Percentiles rank a stretch among this genome's conserved stretches.
Conservation (phyloP, 2,888 invertebrate genomes). For the Neoscelio sp. region DNA sequence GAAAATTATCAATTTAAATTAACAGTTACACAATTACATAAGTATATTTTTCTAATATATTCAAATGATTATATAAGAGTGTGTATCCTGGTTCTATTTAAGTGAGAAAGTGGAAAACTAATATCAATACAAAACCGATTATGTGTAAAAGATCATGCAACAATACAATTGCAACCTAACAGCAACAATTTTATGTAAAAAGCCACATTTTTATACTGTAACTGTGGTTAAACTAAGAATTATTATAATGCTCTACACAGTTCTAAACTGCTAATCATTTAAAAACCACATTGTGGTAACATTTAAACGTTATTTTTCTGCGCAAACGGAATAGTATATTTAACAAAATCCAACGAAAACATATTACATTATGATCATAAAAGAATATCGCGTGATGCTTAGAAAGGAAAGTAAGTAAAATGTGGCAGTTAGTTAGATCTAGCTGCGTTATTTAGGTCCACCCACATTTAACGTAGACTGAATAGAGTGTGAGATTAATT, state of each 20-base stretch:
- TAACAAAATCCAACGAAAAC: constrained; percentile 20
- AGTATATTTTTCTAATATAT: background rate
- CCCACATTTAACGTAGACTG: constrained; percentile 24
- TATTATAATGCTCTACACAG: constrained; percentile 3
- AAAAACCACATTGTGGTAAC: constrained; percentile 15
- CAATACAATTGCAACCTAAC: background rate
- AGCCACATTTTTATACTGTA: background rate
- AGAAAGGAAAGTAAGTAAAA: constrained; percentile 45
- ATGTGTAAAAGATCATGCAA: background rate
- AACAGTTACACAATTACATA: constrained; percentile 15
- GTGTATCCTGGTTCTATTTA: background rate
- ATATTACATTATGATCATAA: constrained; percentile 31
- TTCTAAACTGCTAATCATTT: background rate
- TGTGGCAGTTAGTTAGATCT: constrained; percentile 21
- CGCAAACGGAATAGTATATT: background rate
- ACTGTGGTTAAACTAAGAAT: constrained; percentile 11
- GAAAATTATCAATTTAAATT: constrained; percentile 1
- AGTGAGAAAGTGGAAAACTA: background rate
- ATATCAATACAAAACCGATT: constrained; percentile 3
- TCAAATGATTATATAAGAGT: constrained; percentile 11
- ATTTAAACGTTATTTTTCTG: background rate
- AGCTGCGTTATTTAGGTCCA: constrained; percentile 44
- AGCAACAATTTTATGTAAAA: background rate
- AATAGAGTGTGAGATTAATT: constrained; percentile 26
- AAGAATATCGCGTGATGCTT: constrained; percentile 39